Conservation (phyloP, 1,140 invertebrate genomes). For the Euborellia annulipes region DNA sequence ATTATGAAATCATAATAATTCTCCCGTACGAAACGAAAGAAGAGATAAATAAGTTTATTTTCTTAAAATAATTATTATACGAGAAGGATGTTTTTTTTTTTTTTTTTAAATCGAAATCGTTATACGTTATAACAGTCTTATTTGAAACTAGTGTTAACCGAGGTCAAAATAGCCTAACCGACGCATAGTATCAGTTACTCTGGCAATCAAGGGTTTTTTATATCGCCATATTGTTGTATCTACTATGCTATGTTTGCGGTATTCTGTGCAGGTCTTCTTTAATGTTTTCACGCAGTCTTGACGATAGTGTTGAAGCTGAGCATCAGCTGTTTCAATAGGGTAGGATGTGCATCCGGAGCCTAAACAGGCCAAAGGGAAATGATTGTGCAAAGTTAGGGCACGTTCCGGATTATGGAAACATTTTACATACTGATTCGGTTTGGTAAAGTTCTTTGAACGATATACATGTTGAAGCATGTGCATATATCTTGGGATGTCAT, state of each 20-base stretch:
- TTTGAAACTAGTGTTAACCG: no score
- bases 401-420: conserved; percentile 85
- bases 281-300: conserved; percentile 80
- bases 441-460: conserved; percentile 77
- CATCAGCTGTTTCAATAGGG: conserved; percentile 63
- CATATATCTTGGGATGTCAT: conserved; percentile 73
- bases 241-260: conserved; percentile 60
- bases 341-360: conserved; percentile 74
- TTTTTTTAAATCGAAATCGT: no score
- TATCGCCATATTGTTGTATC: conserved; percentile 81
- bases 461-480: conserved; percentile 91
- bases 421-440: conserved; percentile 85
- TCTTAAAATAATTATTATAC: no score
- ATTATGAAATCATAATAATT: no score
- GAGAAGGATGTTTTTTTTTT: no score
- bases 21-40: no score
- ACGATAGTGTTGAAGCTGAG: conserved; percentile 84
- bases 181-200: conserved; percentile 50
- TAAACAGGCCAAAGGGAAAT: conserved; percentile 78
- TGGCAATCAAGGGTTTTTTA: conserved; percentile 52
- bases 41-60: no score
- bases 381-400: conserved; percentile 80
- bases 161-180: conserved; percentile 51
- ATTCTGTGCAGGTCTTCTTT: conserved; percentile 72
- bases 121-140: no score